Evolutionary conservation across 1,140 invertebrate genomes (phyloP), one percentile per base, ranked within the genome.

Genomic region (Drosophila pruinosa): DNA sequence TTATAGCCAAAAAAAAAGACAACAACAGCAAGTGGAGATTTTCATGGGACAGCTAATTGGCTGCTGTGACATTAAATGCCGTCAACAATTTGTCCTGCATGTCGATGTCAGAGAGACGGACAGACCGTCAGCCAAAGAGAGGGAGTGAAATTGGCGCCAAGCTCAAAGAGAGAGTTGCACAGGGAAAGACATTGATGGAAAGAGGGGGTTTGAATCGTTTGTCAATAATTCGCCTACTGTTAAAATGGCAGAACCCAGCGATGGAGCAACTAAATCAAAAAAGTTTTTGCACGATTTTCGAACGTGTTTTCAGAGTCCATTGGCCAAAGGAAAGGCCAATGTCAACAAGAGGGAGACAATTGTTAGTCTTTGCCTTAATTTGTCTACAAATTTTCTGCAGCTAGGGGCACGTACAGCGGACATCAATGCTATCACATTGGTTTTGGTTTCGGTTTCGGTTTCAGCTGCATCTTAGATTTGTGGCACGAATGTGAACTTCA

Each of bases 61-160:
- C 82, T 86, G 82, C 82, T 86, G 82, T 86, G 82, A 86, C 82
- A 86, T 86, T 86, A 86, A 86, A 86, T 78, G 81, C 82, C 78
- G 82, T 88, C 82, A 88, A 86, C 82, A 86, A 86, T 86, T 88
- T 86, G 82, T 86, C 82, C 82, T 82, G 78, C 82, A 86, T 82
- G 82, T 88, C 81, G 81, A 86, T 88, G 81, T 86, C 77, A 47
- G 43, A 22, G 38, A 21, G 47, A 38, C 52, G 26, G 41, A 14
- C 28, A 56, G 4, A 39, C 5, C 3, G 6, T 24, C 41, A 64
- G 54, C 54, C 68, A 17, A 69, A 62, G 73, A 31, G 24, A 52
- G 28, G 15, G 8, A 83, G 73, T 72, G 81, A 86, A 86, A 86
- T 88, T 88, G 82, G 81, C 80, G 80, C 80, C 80, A 85, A 77